Base-by-base conservation (phyloP, 2,797 vertebrate species). In the Ctenopoma kingsleyae region DNA sequence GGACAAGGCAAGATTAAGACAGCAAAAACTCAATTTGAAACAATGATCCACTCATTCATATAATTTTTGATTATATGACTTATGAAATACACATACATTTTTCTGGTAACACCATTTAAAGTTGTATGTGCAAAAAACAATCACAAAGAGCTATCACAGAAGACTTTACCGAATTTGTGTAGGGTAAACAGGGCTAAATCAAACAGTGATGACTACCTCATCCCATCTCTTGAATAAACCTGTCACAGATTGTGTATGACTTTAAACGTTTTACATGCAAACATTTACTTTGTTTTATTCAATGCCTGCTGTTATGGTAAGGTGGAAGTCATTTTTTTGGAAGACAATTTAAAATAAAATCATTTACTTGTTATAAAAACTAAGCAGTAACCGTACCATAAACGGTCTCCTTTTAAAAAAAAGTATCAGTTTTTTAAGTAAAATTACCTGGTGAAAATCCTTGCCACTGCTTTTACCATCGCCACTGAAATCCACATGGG, bases 401-500 rank as follows among this genome's bases (percentile, higher is more conserved):
- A 36, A 36, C 2, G 11, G 12, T 12, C 11, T 12, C 2, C 35
- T 4, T 4, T 12, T 36, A 12, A 36, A 36, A 36, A 36, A 10
- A 2, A 11, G 10, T 12, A 36, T 12, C 35, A 11, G 11, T 36
- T 36, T 36, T 32, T 7, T 32, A 32, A 32, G 30, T 32, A 32
- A 36, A 36, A 36, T 86, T 97, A 99, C 98, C 98, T 99, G 98
- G 95, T 99, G 98, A 91, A 99, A 99, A 94, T 99, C 98, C 95
- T 99, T 99, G 91, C 98, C 98, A 94, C 98, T 99, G 93, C 98
- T 99, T 99, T 99, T 99, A 99, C 98, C 98, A 99, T 99, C 98
- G 96, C 98, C 98, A 98, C 98, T 99, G 90, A 99, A 99, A 98
- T 99, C 98, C 96, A 99, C 98, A 95, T 99, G 98, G 78, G 98